Evolutionary conservation across 1,140 invertebrate genomes (phyloP).

Genomic region (Drosophila paulistorum): DNA sequence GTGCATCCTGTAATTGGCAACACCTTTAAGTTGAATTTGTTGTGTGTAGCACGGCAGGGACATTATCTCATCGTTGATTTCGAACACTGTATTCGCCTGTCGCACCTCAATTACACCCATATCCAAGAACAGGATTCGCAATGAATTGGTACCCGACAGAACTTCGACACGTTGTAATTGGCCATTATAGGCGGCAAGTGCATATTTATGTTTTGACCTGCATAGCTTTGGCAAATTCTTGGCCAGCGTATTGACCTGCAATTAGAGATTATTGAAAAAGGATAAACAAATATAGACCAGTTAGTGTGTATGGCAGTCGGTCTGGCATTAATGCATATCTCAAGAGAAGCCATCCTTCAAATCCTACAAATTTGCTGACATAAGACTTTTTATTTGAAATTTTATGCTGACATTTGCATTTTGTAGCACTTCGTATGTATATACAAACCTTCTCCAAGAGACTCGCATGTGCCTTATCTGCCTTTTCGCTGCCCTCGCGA

Average conservation of each 20-base stretch:
- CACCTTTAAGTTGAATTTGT: slow-evolving; percentile 47
- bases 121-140: slow-evolving; percentile 52
- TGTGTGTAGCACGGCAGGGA: slow-evolving; percentile 37
- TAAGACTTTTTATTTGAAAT: not conserved
- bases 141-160: not conserved
- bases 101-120: slow-evolving; percentile 32
- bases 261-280: not conserved
- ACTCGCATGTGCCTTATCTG: slow-evolving; percentile 33
- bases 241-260: slow-evolving; percentile 38
- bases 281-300: too few species aligned
- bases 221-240: slow-evolving; percentile 22
- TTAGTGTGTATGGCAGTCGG: too few species aligned
- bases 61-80: slow-evolving; percentile 51
- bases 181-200: slow-evolving; percentile 33
- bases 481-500: slow-evolving; percentile 35
- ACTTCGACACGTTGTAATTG: slow-evolving; percentile 44
- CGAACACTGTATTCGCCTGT: slow-evolving; percentile 30
- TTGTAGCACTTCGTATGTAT: not conserved
- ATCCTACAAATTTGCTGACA: too few species aligned
- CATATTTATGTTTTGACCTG: slow-evolving; percentile 25
- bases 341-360: too few species aligned
- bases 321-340: too few species aligned
- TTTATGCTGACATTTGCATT: not conserved
- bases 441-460: slow-evolving; percentile 57
- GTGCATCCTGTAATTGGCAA: slow-evolving; percentile 24